phyloP scores from a whole-genome alignment of 1,140 invertebrate species.

The Capitella teleta region DNA sequence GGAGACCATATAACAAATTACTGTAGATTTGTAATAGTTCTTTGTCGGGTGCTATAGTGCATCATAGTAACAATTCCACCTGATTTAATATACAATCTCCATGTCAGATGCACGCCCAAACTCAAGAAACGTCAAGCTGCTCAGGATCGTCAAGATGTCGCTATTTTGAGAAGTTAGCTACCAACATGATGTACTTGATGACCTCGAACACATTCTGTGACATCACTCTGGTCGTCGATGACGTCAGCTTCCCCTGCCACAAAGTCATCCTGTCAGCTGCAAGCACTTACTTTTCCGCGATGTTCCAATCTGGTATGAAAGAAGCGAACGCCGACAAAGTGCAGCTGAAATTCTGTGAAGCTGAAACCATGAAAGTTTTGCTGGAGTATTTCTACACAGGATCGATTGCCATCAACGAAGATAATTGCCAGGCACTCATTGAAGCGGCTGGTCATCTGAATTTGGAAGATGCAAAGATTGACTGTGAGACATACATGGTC shows the following conservation, averaged over 20 bases:
- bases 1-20: too few relatives aligned
- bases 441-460: neutral
- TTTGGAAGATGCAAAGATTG: neutral
- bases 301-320: constrained; percentile 6
- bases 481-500: neutral
- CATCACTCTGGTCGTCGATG: constrained; percentile 11
- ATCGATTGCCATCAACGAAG: constrained; percentile 1
- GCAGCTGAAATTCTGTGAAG: neutral
- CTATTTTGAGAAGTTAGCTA: too few relatives aligned
- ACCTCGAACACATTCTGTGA: constrained; percentile 12
- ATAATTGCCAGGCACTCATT: neutral
- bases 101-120: too few relatives aligned
- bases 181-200: too few relatives aligned
- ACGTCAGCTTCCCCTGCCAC: constrained; percentile 13
- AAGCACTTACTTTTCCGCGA: constrained; percentile 15
- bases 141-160: too few relatives aligned
- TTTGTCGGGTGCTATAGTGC: too few relatives aligned
- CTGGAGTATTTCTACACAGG: constrained; percentile 6
- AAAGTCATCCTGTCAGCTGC: constrained; percentile 13
- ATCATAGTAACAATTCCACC: too few relatives aligned
- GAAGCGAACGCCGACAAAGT: constrained; percentile 1
- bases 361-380: neutral
- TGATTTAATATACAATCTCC: too few relatives aligned
- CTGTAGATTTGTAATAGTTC: too few relatives aligned
- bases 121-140: too few relatives aligned